Percentiles rank a stretch among this genome's conserved stretches.
Conservation (phyloP, 1,140 invertebrate genomes). For the Atopsyche davidsoni region DNA sequence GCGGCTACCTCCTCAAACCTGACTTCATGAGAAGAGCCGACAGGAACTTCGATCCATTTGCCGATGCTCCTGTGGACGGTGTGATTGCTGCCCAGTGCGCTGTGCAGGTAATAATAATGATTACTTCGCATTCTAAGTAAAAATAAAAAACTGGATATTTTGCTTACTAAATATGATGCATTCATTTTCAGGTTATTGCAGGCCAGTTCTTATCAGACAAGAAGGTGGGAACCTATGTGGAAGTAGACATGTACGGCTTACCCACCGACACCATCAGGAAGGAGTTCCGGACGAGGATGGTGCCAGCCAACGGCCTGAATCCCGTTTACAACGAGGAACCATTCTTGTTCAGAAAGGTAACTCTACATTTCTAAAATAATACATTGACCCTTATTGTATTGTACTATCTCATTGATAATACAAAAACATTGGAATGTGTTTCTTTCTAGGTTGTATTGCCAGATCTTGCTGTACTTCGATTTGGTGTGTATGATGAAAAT, state of each 20-base stretch:
- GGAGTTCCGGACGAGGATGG: constrained; percentile 93
- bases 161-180: background rate
- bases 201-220: constrained; percentile 99
- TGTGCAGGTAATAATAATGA: constrained; percentile 67
- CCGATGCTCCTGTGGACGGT: constrained; percentile 97
- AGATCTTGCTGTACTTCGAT: constrained; percentile 93
- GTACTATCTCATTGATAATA: too few relatives aligned
- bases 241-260: constrained; percentile 99
- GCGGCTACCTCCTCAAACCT: constrained; percentile 94
- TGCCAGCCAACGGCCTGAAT: constrained; percentile 95
- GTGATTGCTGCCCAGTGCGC: constrained; percentile 98
- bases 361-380: constrained; percentile 7
- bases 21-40: constrained; percentile 98
- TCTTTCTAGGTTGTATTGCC: constrained; percentile 81
- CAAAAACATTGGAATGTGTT: too few relatives aligned
- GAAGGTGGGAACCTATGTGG: constrained; percentile 98
- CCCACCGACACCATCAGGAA: constrained; percentile 98
- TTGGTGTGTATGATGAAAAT: constrained; percentile 98
- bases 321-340: constrained; percentile 98
- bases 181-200: constrained; percentile 78
- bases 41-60: constrained; percentile 96
- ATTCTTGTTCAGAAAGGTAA: constrained; percentile 94
- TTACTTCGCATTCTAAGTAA: constrained; percentile 10
- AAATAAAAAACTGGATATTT: constrained; percentile 6
- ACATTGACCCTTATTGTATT: constrained; percentile 5